Evolutionary conservation across 2,888 invertebrate species (phyloP), one percentile per base, ranked within the genome.

Genomic region (Mythimna loreyi): DNA sequence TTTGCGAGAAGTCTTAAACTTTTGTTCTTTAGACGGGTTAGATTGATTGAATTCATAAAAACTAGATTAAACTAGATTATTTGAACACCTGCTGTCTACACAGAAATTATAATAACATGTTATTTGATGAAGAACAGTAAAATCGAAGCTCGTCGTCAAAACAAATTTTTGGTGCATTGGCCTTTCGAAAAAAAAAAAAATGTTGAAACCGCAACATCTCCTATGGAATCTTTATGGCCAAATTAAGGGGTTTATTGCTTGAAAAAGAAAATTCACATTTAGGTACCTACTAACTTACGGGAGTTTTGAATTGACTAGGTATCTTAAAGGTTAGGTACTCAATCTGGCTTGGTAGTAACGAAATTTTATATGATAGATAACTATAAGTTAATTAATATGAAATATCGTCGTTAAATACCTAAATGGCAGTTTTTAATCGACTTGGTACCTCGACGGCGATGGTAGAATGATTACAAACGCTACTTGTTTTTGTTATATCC

Each of bases 31-130:
- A 36, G 11, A 36, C 19, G n/a, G 63, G 45, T 19, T 21, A 49
- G 19, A 72, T 43, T 63, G 9, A 56, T 62, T 11, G 7, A 11
- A n/a, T 59, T 56, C 1, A 19, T 7, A 25, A 56, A 40, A 63
- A 59, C 47, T 66, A 59, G 28, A 69, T 52, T 52, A 40, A 63
- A 59, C 47, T 66, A 59, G 28, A 69, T 52, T 52, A 25, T 25
- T 40, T 56, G 47, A 63, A 59, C 76, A 77, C 53, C 76, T 62
- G 58, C 45, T 55, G 16, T 1, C 21, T 33, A 30, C n/a, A 11
- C 13, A 65, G 0, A 36, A 30, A 33, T 56, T 58, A 59, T 53
- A 69, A 64, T 55, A 55, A 16, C 9, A 59, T 58, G 40, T 1
- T 16, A 36, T 55, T 45, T 25, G 6, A n/a, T 33, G 13, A 62